Evolutionary conservation across 1,140 invertebrate species (phyloP), one percentile per base, ranked within the genome.

Genomic region (Ips nitidus): DNA sequence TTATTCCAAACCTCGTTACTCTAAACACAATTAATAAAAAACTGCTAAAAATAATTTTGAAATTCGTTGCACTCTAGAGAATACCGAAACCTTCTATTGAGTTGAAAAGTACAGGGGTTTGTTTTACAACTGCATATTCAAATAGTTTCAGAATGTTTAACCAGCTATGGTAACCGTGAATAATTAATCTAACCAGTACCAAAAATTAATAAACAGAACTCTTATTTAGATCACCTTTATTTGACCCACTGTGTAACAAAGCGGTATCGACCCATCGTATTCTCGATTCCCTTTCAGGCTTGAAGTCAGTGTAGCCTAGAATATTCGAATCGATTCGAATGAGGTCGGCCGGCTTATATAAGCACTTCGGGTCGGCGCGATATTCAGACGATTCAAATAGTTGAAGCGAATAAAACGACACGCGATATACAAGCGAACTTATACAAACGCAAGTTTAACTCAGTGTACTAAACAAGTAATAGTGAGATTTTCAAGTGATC

Each of bases 341-440:
- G 4, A 6, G 37, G 37, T n/a, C 57, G 8, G 38, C 38, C 57
- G 7, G 38, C 8, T 4, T 22, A 22, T 22, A 22, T 22, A 22
- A 22, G 22, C 22, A 22, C 22, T 22, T 22, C 22, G 22, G 22
- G 41, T 4, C 57, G 2, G 57, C 8, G 7, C 37, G 38, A 41
- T 2, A 37, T 40, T 1, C 57, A 59, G 37, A 59, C 4, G 5
- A 59, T 41, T 59, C 41, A 40, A 59, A 59, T 37, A 59, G 22
- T 22, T 22, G 22, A 47, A 59, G 57, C 57, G 57, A 59, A 40
- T 37, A 5, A 42, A 59, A 59, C 38, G 40, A 22, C 22, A 59
- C 6, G 8, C 57, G 41, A 55, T 5, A 36, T 36, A 59, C 39
- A 59, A 42, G 41, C 41, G 4, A 41, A 41, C 7, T 41, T 41